These are phyloP conservation scores for Battus philenor DNA, from an alignment of 1,140 invertebrate species.

Conservation along the genomic window DNA sequence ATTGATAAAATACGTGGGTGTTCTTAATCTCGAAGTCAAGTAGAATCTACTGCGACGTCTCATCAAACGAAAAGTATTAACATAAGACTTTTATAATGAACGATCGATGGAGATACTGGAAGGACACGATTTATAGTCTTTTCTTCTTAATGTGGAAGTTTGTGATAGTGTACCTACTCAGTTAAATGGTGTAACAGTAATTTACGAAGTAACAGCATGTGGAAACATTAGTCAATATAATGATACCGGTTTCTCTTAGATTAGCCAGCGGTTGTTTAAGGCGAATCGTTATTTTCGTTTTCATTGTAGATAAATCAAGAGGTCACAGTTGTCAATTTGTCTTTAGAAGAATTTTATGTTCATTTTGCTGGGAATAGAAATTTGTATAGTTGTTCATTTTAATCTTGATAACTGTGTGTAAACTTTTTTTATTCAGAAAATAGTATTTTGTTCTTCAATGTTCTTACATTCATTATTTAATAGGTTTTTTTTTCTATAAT, in stretches of 20 bases:
- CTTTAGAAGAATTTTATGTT: slow-evolving; percentile 21
- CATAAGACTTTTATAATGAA: slow-evolving; percentile 32
- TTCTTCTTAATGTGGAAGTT: slow-evolving; percentile 52
- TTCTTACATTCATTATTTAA: no score
- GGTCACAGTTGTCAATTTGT: slow-evolving; percentile 45
- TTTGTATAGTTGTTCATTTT: no score
- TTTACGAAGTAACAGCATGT: slow-evolving; percentile 34
- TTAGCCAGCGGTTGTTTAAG: slow-evolving; percentile 37
- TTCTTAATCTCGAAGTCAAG: slow-evolving; percentile 52
- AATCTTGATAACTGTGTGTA: no score
- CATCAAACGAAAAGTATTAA: slow-evolving; percentile 41
- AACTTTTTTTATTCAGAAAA: no score
- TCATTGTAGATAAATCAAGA: slow-evolving; percentile 29
- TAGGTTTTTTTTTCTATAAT: no score
- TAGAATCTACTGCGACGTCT: slow-evolving; percentile 49
- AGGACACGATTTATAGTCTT: slow-evolving; percentile 57
- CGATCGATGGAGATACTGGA: slow-evolving; percentile 58
- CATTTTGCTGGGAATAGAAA: no score
- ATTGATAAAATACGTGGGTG: slow-evolving; percentile 73
- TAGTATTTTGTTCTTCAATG: no score
- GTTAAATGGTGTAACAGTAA: slow-evolving; percentile 57
- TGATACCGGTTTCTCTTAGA: slow-evolving; percentile 37
- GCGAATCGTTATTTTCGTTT: slow-evolving; percentile 37
- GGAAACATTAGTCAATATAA: slow-evolving; percentile 53
- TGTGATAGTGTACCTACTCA: slow-evolving; percentile 43